These are phyloP conservation scores for Toxotes chatareus DNA, from an alignment of 2,113 vertebrate species.

Conservation along the genomic window DNA sequence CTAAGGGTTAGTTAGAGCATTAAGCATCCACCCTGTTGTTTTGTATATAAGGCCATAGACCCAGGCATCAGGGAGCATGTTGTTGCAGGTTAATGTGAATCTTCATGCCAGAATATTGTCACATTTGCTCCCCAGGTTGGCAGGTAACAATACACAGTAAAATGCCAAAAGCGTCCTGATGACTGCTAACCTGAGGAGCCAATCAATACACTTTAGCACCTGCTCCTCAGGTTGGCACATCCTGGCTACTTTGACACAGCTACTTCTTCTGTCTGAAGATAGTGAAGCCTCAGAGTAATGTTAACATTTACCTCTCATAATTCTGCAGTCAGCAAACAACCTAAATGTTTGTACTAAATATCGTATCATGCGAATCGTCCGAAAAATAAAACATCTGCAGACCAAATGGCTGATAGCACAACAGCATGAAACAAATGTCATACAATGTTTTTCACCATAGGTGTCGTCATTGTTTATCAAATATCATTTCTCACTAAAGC, in stretches of 20 bases:
- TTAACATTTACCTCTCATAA: neutral
- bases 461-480: neutral
- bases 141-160: neutral
- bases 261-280: neutral
- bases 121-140: neutral
- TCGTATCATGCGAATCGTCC: neutral
- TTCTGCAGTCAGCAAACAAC: neutral
- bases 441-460: neutral
- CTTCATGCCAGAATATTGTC: too few species aligned
- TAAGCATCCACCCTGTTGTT: too few species aligned
- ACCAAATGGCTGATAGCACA: neutral
- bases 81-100: too few species aligned
- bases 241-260: neutral
- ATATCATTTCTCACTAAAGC: constrained; percentile 4
- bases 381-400: neutral
- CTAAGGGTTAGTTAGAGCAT: too few species aligned
- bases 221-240: neutral
- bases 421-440: neutral
- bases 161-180: neutral
- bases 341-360: neutral
- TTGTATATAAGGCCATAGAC: too few species aligned
- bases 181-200: neutral
- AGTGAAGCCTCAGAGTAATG: neutral
- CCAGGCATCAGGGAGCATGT: too few species aligned
- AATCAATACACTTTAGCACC: neutral